phyloP scores from a whole-genome alignment of 2,888 invertebrate genomes.

The Dicroscelio sp. region DNA sequence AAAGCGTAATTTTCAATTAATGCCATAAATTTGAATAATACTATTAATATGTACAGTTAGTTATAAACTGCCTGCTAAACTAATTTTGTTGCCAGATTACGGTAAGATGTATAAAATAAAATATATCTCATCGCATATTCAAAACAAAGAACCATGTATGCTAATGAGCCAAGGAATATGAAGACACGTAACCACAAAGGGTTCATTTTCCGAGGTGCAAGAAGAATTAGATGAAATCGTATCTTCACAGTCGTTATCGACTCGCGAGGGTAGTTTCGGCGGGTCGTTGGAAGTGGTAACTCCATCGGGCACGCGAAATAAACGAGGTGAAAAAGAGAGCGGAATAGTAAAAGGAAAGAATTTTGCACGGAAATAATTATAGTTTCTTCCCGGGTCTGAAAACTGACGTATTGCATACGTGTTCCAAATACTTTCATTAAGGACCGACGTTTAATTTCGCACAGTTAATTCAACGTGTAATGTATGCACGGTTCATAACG shows the following conservation, averaged over 20 bases:
- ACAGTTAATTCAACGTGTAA: constrained; percentile 73
- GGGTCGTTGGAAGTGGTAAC: constrained; percentile 57
- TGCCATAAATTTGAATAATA: no score
- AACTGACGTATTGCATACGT: constrained; percentile 74
- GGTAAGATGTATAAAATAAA: no score
- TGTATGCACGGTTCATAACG: constrained; percentile 70
- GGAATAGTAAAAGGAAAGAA: constrained; percentile 63
- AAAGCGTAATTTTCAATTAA: no score
- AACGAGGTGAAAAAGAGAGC: constrained; percentile 55
- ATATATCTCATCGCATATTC: constrained; percentile 10
- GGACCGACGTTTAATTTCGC: constrained; percentile 76
- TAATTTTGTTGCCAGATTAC: no score
- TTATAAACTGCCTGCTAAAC: no score
- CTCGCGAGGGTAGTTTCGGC: constrained; percentile 78
- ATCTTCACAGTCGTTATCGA: constrained; percentile 84
- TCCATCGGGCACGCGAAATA: constrained; percentile 73
- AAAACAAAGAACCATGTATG: not conserved
- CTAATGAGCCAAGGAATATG: constrained; percentile 28
- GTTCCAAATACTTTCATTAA: constrained; percentile 77
- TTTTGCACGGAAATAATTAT: constrained; percentile 73
- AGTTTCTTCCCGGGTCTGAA: constrained; percentile 42
- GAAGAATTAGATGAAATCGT: constrained; percentile 83
- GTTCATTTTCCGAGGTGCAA: constrained; percentile 67
- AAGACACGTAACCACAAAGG: constrained; percentile 59
- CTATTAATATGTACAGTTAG: no score